Evolutionary conservation across 2,888 invertebrate species (phyloP), one percentile per base, ranked within the genome.

Genomic region (Margaritifera margaritifera): DNA sequence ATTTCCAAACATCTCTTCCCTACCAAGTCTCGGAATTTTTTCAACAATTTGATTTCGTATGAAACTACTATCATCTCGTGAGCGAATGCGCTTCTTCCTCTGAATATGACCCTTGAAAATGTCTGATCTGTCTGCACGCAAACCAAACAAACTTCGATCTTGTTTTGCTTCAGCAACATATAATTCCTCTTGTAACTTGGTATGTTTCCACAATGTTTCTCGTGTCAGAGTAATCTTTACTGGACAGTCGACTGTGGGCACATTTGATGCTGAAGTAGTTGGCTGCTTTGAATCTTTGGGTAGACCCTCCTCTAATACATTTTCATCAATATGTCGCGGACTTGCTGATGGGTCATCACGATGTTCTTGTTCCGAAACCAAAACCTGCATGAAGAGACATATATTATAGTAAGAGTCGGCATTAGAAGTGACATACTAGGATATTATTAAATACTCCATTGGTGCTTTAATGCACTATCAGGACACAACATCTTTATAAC

Each of bases 291-390:
- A 22, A 18, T 31, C 31, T 31, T 55, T 64, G 50, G 56, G 31
- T 24, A 31, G 31, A 8, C 31, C 31, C 31, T 74, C 74, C n/a
- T 62, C 64, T 6, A 56, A 58, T 4, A 42, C 61, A 15, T 69
- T 64, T 15, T 73, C 67, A 64, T 58, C 25, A 27, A 65, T 68
- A n/a, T 62, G 70, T 24, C 68, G 64, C 6, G 77, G 78, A 67
- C 72, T 77, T 15, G 71, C 65, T 19, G 66, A 61, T 25, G 67
- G 69, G 24, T 81, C 80, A 64, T 84, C 84, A 20, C 79, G 55
- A 27, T 79, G 81, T 65, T 80, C 83, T 58, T 82, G 82, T 64
- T 85, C 84, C 8, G 84, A 84, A 18, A 83, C 79, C 54, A 83
- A 62, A 11, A 84, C 83, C 83, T 84, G 66, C 51, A 72, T n/a